Base-by-base conservation (phyloP, 1,140 invertebrate species). In the Drosophila nasuta region DNA sequence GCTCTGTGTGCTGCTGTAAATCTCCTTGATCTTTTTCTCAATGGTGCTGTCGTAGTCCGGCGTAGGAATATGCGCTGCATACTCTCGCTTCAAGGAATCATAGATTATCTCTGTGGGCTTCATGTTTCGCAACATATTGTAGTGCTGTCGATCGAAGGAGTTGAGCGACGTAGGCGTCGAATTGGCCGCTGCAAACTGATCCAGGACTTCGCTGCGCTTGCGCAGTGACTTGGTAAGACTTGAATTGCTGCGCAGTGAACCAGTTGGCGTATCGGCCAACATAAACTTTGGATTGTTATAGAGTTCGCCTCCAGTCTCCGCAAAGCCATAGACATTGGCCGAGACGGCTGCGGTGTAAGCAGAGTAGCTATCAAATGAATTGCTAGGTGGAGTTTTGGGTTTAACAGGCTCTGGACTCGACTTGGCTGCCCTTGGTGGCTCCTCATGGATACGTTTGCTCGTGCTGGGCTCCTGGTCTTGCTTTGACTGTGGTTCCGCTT, bases 81-180 rank as follows among this genome's bases (percentile, higher is more conserved):
- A 91, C 62, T 92, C 92, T 86, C 92, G 81, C 94, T 93, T 94
- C 38, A 95, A 93, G 0, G 94, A 94, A 83, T 95, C 94, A 70
- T 95, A 95, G 0, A 95, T 93, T 92, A 95, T 94, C 86, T 95
- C 95, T 10, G 95, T 93, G 30, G 88, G 83, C 70, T 93, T 93
- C 85, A 94, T 94, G 74, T 93, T 93, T 5, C 91, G 79, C 59
- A 93, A 72, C 75, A 92, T 91, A 65, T 92, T 88, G 81, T 92
- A 91, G 25, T 91, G 91, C 54, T 91, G 85, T 0, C 81, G 77
- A 33, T 92, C 91, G 33, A 77, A 78, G 13, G 91, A 86, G 25
- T 71, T 82, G 5, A 88, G 63, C 0, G 81, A 89, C 11, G 75
- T 86, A 13, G 89, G 89, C n/a, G 82, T 91, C n/a, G 91, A 88